Conservation (phyloP, 2,888 invertebrate genomes). For the Polymixis lichenea region DNA sequence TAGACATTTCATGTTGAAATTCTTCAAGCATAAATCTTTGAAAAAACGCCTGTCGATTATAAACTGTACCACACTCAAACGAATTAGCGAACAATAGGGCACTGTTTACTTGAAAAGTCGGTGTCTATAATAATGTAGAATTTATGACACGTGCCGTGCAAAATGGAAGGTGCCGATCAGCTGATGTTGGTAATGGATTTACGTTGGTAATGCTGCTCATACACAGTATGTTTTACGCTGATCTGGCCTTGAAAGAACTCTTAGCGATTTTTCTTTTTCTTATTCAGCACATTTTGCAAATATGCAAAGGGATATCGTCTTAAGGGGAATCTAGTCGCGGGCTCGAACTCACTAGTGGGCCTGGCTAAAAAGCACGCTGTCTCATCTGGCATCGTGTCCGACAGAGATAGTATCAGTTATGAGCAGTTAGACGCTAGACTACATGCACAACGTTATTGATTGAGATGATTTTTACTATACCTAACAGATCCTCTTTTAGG, state of each 20-base stretch:
- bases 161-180: constrained; percentile 25
- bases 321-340: too few relatives aligned
- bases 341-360: too few relatives aligned
- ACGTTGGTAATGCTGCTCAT: constrained; percentile 13
- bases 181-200: constrained; percentile 23
- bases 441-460: too few relatives aligned
- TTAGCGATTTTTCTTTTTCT: neutral
- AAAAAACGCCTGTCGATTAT: constrained; percentile 26
- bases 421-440: too few relatives aligned
- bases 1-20: too few relatives aligned
- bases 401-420: too few relatives aligned
- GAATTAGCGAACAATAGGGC: constrained; percentile 84
- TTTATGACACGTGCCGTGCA: constrained; percentile 70
- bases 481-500: too few relatives aligned
- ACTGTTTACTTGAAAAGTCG: constrained; percentile 80
- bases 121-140: constrained; percentile 78
- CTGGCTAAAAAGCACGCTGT: too few relatives aligned
- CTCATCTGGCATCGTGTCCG: too few relatives aligned
- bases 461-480: too few relatives aligned
- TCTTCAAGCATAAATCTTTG: neutral
- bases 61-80: constrained; percentile 59
- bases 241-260: neutral
- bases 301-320: neutral
- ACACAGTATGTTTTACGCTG: neutral
- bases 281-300: neutral